Evolutionary conservation across 2,888 invertebrate species (phyloP).

Genomic region (Phengaris alcon): DNA sequence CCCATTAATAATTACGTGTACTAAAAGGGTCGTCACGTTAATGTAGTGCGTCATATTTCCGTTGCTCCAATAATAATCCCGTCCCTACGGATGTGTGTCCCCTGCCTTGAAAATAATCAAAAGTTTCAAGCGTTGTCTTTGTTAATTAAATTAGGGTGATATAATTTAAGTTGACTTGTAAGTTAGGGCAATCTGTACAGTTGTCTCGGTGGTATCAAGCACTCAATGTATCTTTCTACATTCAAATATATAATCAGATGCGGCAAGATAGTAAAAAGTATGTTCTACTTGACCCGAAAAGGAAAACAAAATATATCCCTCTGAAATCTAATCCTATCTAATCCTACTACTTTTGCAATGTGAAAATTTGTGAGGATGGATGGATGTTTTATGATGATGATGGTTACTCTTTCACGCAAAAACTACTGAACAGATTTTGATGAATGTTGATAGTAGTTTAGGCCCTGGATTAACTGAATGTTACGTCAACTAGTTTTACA

Average conservation of each 20-base stretch:
- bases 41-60: constrained; percentile 49
- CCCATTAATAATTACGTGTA: constrained; percentile 24
- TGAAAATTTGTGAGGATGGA: too few species aligned
- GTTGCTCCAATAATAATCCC: constrained; percentile 49
- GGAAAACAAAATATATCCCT: too few species aligned
- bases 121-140: constrained; percentile 42
- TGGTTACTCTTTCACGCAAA: too few species aligned
- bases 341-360: too few species aligned
- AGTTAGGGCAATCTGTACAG: background rate
- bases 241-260: background rate
- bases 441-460: too few species aligned
- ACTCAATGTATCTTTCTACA: background rate
- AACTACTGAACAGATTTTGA: too few species aligned
- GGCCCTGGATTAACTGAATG: too few species aligned
- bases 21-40: constrained; percentile 44
- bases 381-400: too few species aligned
- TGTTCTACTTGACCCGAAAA: background rate
- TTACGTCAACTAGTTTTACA: too few species aligned
- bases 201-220: background rate
- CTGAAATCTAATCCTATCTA: too few species aligned
- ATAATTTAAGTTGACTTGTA: constrained; percentile 15
- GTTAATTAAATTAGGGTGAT: constrained; percentile 39
- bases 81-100: constrained; percentile 53
- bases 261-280: too few species aligned
- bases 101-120: constrained; percentile 60